phyloP scores from a whole-genome alignment of 64 coral and sea anemone species.

The Platygyra sinensis region DNA sequence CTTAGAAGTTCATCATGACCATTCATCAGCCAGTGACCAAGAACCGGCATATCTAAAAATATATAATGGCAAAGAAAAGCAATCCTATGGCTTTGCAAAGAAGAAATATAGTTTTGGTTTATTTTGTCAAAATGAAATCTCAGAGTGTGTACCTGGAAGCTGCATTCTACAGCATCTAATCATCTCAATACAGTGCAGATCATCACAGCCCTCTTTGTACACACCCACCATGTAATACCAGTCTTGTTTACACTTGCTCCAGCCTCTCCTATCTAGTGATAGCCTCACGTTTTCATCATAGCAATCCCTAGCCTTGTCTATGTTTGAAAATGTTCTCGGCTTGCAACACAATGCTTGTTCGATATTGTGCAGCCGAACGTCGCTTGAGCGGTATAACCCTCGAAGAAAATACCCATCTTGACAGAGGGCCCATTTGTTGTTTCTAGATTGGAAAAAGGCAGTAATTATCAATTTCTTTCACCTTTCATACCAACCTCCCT shows the following conservation, averaged over 20 bases:
- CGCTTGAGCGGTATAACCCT: constrained; percentile 1
- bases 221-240: neutral
- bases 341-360: constrained; percentile 2
- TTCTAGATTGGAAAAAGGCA: neutral
- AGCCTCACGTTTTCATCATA: neutral
- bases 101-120: too few species aligned
- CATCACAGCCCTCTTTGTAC: neutral
- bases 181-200: neutral
- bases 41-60: neutral
- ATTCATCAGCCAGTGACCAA: constrained; percentile 19
- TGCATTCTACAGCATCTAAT: constrained; percentile 11
- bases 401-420: neutral
- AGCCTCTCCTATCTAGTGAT: neutral
- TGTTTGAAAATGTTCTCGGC: neutral
- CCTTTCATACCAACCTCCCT: too few species aligned
- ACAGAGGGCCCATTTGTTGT: neutral
- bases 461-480: neutral
- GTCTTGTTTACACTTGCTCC: constrained; percentile 1
- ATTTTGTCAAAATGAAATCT: too few species aligned
- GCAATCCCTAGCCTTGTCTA: neutral
- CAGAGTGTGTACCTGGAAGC: neutral
- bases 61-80: too few species aligned
- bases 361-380: neutral
- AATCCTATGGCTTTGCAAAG: too few species aligned
- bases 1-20: neutral